Percentiles rank a stretch among this genome's conserved stretches.
Conservation (phyloP, 2,888 invertebrate genomes). For the Cheilosia grossa region DNA sequence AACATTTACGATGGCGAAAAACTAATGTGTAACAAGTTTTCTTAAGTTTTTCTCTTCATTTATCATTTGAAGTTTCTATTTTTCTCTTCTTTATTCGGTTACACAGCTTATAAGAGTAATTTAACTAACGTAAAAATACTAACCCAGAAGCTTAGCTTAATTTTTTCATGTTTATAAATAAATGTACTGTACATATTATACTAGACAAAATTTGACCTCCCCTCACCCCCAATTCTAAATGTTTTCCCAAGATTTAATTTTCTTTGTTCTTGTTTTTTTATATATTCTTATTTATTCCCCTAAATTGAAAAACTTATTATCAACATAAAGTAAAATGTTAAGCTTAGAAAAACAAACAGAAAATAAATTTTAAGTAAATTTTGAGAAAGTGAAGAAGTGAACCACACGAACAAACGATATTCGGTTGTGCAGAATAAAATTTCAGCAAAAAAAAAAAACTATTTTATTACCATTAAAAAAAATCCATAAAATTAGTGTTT, state of each 20-base stretch:
- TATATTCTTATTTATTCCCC: slow-evolving; percentile 12
- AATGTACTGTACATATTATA: slow-evolving; percentile 70
- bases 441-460: slow-evolving; percentile 59
- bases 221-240: slow-evolving; percentile 56
- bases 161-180: slow-evolving; percentile 67
- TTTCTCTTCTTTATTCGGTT: slow-evolving; percentile 34
- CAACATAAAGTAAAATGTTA: slow-evolving; percentile 65
- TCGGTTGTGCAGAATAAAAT: slow-evolving; percentile 74
- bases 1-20: slow-evolving; percentile 70
- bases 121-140: slow-evolving; percentile 55
- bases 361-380: slow-evolving; percentile 32
- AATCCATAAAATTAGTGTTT: slow-evolving; percentile 50
- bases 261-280: not conserved
- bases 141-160: slow-evolving; percentile 74
- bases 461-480: slow-evolving; percentile 57
- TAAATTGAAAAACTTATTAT: slow-evolving; percentile 76
- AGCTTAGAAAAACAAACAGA: slow-evolving; percentile 38
- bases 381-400: slow-evolving; percentile 48
- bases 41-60: slow-evolving; percentile 69
- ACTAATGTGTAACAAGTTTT: slow-evolving; percentile 66
- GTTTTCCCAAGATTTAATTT: slow-evolving; percentile 16
- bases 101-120: slow-evolving; percentile 46
- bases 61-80: slow-evolving; percentile 18
- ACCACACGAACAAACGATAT: slow-evolving; percentile 75
- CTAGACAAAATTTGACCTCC: slow-evolving; percentile 67